phyloP scores from a whole-genome alignment of 2,888 invertebrate genomes.

The Lomographa bimaculata region DNA sequence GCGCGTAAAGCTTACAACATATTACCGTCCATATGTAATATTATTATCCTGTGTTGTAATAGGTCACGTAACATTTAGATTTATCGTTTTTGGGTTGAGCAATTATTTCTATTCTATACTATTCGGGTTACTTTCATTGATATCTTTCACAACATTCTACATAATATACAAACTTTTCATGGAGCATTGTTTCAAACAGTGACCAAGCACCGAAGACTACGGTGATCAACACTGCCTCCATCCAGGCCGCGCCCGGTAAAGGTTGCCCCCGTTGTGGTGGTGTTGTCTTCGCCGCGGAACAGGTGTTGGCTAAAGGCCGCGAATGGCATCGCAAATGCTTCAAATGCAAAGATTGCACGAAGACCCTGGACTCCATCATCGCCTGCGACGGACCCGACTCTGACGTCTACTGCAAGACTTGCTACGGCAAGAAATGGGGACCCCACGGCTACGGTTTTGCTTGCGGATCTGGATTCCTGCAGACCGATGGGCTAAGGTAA shows the following conservation, averaged over 20 bases:
- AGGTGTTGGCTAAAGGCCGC: slow-evolving; percentile 94
- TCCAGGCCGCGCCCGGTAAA: slow-evolving; percentile 92
- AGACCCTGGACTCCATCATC: slow-evolving; percentile 97
- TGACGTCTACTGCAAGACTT: slow-evolving; percentile 97
- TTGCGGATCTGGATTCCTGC: slow-evolving; percentile 96
- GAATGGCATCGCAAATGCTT: slow-evolving; percentile 97
- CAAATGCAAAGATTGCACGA: slow-evolving; percentile 96
- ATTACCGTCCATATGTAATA: slow-evolving; percentile 45
- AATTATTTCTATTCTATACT: too few relatives aligned
- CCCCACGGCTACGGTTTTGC: slow-evolving; percentile 98
- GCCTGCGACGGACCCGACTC: slow-evolving; percentile 97
- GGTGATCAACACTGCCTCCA: slow-evolving; percentile 90
- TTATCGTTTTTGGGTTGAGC: slow-evolving; percentile 31
- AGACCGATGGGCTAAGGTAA: slow-evolving; percentile 95
- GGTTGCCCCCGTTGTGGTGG: slow-evolving; percentile 96
- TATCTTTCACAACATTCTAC: too few relatives aligned
- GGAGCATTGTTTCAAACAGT: slow-evolving; percentile 63
- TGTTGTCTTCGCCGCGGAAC: slow-evolving; percentile 96
- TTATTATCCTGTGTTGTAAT: slow-evolving; percentile 39
- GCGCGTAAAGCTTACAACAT: slow-evolving; percentile 60
- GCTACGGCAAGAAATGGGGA: slow-evolving; percentile 99
- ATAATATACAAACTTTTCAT: neutral
- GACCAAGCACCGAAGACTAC: slow-evolving; percentile 90
- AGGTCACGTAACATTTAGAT: slow-evolving; percentile 27
- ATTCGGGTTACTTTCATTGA: too few relatives aligned